These are phyloP conservation scores for Callosobruchus maculatus DNA, from an alignment of 2,888 invertebrate genomes.

Conservation along the genomic window DNA sequence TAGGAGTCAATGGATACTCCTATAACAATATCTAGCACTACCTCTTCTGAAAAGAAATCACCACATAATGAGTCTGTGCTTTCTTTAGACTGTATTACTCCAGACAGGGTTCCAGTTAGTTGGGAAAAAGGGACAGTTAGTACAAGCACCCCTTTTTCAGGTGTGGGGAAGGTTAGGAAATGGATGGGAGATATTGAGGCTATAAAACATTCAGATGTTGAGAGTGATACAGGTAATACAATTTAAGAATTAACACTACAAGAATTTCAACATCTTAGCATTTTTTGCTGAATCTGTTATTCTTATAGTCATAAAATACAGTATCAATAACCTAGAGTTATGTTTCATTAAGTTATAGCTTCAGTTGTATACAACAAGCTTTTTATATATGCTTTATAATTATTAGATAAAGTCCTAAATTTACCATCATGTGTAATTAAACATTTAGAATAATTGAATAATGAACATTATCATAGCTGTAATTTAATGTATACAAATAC, in stretches of 20 bases:
- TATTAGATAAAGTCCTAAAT: no score
- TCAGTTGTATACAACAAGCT: no score
- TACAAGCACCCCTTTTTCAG: slow-evolving; percentile 19
- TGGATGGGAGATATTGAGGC: slow-evolving; percentile 24
- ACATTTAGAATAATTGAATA: no score
- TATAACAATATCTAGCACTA: slow-evolving; percentile 24
- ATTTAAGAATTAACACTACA: not conserved
- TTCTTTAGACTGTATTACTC: slow-evolving; percentile 13
- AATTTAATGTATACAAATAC: no score
- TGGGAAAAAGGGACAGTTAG: slow-evolving; percentile 16
- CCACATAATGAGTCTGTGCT: not conserved
- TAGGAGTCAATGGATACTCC: slow-evolving; percentile 22
- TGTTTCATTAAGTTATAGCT: no score
- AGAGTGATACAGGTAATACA: slow-evolving; percentile 1
- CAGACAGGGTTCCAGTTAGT: slow-evolving; percentile 19
- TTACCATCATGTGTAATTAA: no score
- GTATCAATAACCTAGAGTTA: no score
- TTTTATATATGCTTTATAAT: no score
- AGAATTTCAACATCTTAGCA: no score
- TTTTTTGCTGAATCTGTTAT: no score
- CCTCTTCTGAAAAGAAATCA: slow-evolving; percentile 5
- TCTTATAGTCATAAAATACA: no score
- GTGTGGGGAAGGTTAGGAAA: slow-evolving; percentile 25
- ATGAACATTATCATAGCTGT: no score
- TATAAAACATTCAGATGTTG: slow-evolving; percentile 5